Percentiles rank a stretch among this genome's conserved stretches.
These are phyloP conservation scores for Poecilia wingei DNA, from an alignment of 2,797 vertebrate species.

Conservation along the genomic window DNA sequence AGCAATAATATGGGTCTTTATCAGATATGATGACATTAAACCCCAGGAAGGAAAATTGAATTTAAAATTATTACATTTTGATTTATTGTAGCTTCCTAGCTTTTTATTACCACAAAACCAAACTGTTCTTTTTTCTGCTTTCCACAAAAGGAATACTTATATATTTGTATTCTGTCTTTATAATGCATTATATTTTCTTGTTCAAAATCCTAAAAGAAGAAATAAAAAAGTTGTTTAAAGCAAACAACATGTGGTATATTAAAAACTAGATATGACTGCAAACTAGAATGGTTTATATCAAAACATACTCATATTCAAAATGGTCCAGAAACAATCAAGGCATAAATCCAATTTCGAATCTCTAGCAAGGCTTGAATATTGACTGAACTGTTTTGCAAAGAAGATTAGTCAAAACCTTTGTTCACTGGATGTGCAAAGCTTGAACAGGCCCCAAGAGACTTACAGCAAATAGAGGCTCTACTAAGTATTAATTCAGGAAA, in stretches of 20 bases:
- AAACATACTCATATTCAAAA: background rate
- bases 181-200: background rate
- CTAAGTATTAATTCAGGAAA: background rate
- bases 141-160: background rate
- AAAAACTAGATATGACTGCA: background rate
- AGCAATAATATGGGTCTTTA: slow-evolving; percentile 14
- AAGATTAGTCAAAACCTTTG: background rate
- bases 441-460: background rate
- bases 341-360: background rate
- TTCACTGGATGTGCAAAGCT: background rate
- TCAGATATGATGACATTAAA: slow-evolving; percentile 19
- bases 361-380: background rate
- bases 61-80: slow-evolving; percentile 41
- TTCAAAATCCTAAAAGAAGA: background rate
- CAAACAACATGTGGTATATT: background rate
- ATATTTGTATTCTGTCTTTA: background rate
- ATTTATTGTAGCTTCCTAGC: slow-evolving; percentile 45
- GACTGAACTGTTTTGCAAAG: background rate
- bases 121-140: background rate
- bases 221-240: background rate
- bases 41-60: slow-evolving; percentile 9
- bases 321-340: background rate
- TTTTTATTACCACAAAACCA: slow-evolving; percentile 37
- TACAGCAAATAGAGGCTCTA: background rate
- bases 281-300: background rate